phyloP scores from a whole-genome alignment of 2,113 vertebrate species.

The Boulengeromyrus knoepffleri region DNA sequence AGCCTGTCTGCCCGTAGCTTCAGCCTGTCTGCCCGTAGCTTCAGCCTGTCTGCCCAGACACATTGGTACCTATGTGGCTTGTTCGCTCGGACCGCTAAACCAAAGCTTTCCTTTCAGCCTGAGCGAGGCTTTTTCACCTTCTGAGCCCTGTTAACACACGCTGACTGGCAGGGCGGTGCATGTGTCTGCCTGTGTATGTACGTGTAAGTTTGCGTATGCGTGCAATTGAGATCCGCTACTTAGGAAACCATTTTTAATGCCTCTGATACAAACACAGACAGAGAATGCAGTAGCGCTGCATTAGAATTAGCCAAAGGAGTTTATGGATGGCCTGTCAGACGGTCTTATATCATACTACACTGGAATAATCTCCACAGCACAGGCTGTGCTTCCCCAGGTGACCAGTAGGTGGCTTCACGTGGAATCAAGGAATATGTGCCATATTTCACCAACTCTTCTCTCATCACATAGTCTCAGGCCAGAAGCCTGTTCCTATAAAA shows the following conservation, averaged over 20 bases:
- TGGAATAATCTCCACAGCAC: neutral
- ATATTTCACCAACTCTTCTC: neutral
- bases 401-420: neutral
- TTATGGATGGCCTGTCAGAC: neutral
- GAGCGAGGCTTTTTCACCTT: neutral
- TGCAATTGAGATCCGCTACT: neutral
- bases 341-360: neutral
- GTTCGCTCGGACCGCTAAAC: neutral
- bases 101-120: neutral
- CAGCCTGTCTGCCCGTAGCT: neutral
- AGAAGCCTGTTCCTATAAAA: neutral
- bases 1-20: neutral
- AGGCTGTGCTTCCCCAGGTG: neutral
- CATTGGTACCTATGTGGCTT: neutral
- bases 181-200: neutral
- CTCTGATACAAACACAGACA: neutral
- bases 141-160: neutral
- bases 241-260: neutral
- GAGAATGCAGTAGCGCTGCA: neutral
- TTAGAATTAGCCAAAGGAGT: neutral
- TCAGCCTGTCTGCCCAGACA: neutral
- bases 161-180: neutral
- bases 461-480: neutral
- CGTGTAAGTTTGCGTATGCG: neutral
- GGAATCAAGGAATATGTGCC: neutral